phyloP scores from a whole-genome alignment of 2,113 vertebrate genomes.

The Shinisaurus crocodilurus region DNA sequence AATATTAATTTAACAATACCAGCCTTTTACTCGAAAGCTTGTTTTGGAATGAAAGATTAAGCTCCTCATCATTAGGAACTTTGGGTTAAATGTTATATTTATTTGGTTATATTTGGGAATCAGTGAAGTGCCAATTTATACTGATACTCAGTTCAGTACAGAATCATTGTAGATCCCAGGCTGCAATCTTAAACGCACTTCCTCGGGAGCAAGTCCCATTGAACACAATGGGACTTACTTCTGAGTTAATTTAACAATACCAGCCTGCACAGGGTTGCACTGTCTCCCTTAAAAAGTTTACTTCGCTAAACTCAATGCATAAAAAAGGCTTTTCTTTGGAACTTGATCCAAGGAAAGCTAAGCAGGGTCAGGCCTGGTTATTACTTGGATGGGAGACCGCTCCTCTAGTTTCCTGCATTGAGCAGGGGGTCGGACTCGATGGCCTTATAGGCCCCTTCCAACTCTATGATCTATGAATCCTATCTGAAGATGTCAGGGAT shows the following conservation, averaged over 20 bases:
- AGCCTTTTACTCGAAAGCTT: background rate
- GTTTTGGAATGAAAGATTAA: background rate
- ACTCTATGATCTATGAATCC: no score
- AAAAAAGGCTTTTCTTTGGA: background rate
- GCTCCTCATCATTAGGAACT: background rate
- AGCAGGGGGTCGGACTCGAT: no score
- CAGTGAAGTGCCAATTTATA: background rate
- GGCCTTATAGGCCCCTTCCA: no score
- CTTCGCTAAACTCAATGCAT: background rate
- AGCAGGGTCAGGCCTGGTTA: no score
- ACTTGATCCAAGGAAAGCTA: no score
- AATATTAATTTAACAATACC: background rate
- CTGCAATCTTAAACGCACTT: background rate
- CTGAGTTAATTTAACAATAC: no score
- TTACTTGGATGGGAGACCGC: no score
- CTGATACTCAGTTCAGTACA: accelerated
- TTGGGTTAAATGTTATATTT: background rate
- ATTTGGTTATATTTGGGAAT: background rate
- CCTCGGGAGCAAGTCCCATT: background rate
- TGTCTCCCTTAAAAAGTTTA: background rate
- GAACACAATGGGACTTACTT: background rate
- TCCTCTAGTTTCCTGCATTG: no score
- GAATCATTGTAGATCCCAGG: background rate
- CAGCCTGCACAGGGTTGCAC: no score
- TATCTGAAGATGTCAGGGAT: no score